A percentile compares a stretch with the other conserved stretches of the same genome.
Evolutionary conservation across 2,888 invertebrate species (phyloP).

Genomic region (Dynastes tityus): DNA sequence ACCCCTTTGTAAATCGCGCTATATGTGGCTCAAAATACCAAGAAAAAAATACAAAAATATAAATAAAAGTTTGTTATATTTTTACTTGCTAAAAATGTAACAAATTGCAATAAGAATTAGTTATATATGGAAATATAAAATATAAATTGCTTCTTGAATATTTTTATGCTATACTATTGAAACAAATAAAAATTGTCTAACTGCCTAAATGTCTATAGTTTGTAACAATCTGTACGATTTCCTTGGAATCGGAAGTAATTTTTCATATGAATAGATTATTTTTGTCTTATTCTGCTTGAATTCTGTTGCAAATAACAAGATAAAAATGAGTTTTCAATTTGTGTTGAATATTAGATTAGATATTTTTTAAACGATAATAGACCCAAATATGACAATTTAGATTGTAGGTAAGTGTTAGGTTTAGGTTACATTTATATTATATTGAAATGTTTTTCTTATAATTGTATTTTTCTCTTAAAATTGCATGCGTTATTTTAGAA

Average conservation of each 20-base stretch:
- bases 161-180: slow-evolving; percentile 50
- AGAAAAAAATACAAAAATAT: slow-evolving; percentile 18
- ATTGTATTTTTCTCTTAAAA: neutral
- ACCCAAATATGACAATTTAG: slow-evolving; percentile 5
- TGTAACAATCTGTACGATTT: slow-evolving; percentile 13
- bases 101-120: slow-evolving; percentile 20
- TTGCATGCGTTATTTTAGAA: slow-evolving; percentile 1
- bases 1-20: slow-evolving; percentile 27
- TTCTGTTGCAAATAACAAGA: neutral
- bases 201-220: slow-evolving; percentile 57
- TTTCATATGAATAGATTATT: slow-evolving; percentile 1
- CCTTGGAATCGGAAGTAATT: neutral
- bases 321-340: slow-evolving; percentile 2
- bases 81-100: slow-evolving; percentile 28
- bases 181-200: slow-evolving; percentile 52
- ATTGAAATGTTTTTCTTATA: neutral
- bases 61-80: slow-evolving; percentile 44
- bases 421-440: slow-evolving; percentile 6
- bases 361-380: slow-evolving; percentile 1
- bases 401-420: neutral
- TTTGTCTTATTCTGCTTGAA: slow-evolving; percentile 34
- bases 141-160: slow-evolving; percentile 50
- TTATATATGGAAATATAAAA: slow-evolving; percentile 44
- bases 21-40: slow-evolving; percentile 49
- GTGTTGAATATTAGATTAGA: neutral